A percentile compares a stretch with the other conserved stretches of the same genome.
Conservation (phyloP, 2,113 vertebrate species). For the Grus americana region DNA sequence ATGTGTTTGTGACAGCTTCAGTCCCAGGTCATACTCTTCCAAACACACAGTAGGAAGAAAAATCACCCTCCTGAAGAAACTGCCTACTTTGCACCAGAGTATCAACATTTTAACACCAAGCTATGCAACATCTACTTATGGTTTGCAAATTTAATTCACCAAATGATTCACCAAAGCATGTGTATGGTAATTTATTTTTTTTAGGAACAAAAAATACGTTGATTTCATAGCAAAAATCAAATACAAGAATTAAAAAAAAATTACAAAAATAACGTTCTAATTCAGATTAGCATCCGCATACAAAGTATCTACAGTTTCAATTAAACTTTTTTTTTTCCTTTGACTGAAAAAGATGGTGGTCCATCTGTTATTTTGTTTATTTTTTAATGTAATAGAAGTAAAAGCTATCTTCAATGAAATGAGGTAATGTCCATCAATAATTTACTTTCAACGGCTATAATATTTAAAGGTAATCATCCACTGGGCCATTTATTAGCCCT, state of each 20-base stretch:
- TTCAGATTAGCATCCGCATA: background rate
- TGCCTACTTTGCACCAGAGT: background rate
- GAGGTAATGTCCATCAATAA: background rate
- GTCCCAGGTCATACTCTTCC: background rate
- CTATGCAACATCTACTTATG: background rate
- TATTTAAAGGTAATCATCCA: constrained; percentile 18
- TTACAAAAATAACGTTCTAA: rapidly evolving
- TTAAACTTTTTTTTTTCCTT: background rate
- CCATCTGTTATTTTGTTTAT: background rate
- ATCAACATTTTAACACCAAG: background rate
- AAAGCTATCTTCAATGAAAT: background rate
- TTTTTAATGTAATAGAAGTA: background rate
- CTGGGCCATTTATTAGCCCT: background rate
- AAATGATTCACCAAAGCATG: background rate
- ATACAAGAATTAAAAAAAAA: background rate
- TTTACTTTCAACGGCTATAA: background rate
- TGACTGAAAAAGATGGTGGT: background rate
- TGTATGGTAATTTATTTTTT: background rate
- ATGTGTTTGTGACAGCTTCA: background rate
- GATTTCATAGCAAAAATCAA: background rate
- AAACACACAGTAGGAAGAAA: background rate
- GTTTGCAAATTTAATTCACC: background rate
- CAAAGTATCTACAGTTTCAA: background rate
- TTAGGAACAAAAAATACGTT: background rate
- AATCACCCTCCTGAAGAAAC: background rate